A percentile compares a stretch with the other conserved stretches of the same genome.
Evolutionary conservation across 2,113 vertebrate species (phyloP).

Genomic region (Probosciger aterrimus): DNA sequence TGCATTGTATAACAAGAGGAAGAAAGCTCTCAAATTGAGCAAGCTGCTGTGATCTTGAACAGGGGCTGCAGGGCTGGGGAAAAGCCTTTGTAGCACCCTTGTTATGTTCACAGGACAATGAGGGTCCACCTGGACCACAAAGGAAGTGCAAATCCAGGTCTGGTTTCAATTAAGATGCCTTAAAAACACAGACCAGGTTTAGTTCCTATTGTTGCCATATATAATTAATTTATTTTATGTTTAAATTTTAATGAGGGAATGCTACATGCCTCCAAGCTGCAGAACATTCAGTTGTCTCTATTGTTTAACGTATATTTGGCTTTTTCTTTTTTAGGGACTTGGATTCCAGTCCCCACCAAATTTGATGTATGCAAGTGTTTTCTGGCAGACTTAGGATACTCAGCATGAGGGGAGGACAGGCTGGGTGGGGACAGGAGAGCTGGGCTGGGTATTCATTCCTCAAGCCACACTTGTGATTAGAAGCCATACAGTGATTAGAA

Average conservation of each 20-base stretch:
- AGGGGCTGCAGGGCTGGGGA: constrained; percentile 39
- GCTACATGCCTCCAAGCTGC: neutral
- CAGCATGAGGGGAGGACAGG: neutral
- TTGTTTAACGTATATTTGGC: neutral
- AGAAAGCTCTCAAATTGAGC: constrained; percentile 33
- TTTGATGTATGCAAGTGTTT: neutral
- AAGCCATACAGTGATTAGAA: neutral
- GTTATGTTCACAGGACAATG: constrained; percentile 28
- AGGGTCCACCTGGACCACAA: constrained; percentile 61
- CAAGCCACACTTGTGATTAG: neutral
- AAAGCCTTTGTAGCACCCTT: constrained; percentile 41
- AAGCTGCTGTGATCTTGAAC: constrained; percentile 44
- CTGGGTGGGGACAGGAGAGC: neutral
- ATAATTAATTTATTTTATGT: constrained; percentile 27
- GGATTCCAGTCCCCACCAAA: neutral
- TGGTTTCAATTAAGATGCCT: constrained; percentile 64
- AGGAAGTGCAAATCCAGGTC: constrained; percentile 35
- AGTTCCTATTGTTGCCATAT: constrained; percentile 21
- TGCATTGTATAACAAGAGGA: constrained; percentile 24
- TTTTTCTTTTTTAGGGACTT: neutral
- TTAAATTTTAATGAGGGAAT: constrained; percentile 6
- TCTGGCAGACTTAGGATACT: neutral
- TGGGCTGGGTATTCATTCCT: neutral
- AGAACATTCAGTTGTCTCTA: neutral
- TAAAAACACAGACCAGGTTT: constrained; percentile 11